A percentile compares a stretch with the other conserved stretches of the same genome.
These are phyloP conservation scores for Brachyopa scutellaris DNA, from an alignment of 2,888 invertebrate genomes.

Conservation along the genomic window DNA sequence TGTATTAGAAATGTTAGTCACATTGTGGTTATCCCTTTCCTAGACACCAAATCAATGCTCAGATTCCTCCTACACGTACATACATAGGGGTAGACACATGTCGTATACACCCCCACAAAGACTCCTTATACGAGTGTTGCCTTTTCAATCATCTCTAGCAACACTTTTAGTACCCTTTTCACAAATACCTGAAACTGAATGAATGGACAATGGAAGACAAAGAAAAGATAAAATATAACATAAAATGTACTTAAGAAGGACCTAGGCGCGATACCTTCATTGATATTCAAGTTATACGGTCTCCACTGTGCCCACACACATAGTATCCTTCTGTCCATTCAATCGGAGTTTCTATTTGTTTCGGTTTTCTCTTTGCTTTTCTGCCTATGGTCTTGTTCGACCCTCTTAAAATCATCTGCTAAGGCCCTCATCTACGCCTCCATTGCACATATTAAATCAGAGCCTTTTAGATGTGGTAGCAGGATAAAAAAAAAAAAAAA, in stretches of 20 bases:
- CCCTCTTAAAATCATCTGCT: constrained; percentile 29
- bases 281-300: constrained; percentile 41
- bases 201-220: too few relatives aligned
- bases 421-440: neutral
- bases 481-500: constrained; percentile 28
- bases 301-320: neutral
- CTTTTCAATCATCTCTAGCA: constrained; percentile 21
- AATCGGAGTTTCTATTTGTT: constrained; percentile 11
- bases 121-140: too few relatives aligned
- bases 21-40: too few relatives aligned
- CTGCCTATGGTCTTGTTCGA: constrained; percentile 2
- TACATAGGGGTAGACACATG: too few relatives aligned
- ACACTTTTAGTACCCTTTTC: constrained; percentile 16
- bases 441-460: constrained; percentile 15
- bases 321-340: constrained; percentile 27
- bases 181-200: constrained; percentile 9
- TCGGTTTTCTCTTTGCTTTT: neutral
- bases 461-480: constrained; percentile 12
- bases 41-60: too few relatives aligned
- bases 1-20: too few relatives aligned
- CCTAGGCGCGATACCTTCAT: neutral
- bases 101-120: too few relatives aligned
- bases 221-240: neutral
- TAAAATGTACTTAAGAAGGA: constrained; percentile 19
- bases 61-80: too few relatives aligned